Conservation (phyloP, 2,113 vertebrate genomes). For the Zosterops pallidus region DNA sequence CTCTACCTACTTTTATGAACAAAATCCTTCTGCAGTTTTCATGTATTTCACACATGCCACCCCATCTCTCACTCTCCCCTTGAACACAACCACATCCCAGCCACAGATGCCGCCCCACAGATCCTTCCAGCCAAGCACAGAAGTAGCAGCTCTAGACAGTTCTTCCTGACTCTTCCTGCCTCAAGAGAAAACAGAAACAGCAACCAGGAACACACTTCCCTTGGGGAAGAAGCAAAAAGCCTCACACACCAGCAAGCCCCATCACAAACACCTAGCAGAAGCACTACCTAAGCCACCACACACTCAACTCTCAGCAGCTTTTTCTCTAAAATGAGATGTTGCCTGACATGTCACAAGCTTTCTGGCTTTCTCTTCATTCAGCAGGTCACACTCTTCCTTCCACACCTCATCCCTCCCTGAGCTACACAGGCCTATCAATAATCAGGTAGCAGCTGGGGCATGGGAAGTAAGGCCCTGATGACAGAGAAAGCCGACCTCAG, state of each 20-base stretch:
- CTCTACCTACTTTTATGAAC: background rate
- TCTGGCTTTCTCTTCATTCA: background rate
- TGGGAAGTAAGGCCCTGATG: background rate
- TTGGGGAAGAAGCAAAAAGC: background rate
- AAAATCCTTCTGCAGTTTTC: background rate
- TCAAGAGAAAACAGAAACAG: background rate
- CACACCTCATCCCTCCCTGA: background rate
- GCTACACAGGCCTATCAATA: background rate
- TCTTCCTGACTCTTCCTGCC: background rate
- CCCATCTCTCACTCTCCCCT: background rate
- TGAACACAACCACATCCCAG: background rate
- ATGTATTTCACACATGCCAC: background rate
- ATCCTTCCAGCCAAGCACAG: background rate
- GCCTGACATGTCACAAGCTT: background rate
- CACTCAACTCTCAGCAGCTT: background rate
- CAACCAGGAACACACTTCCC: background rate
- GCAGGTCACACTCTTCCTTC: background rate
- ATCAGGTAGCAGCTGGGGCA: background rate
- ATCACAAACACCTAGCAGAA: background rate
- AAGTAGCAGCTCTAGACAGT: background rate
- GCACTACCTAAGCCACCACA: background rate
- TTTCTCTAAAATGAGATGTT: background rate
- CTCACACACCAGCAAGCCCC: background rate
- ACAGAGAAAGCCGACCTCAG: background rate
- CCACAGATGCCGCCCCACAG: background rate